phyloP scores from a whole-genome alignment of 2,797 vertebrate species.

The Epinephelus malabaricus region DNA sequence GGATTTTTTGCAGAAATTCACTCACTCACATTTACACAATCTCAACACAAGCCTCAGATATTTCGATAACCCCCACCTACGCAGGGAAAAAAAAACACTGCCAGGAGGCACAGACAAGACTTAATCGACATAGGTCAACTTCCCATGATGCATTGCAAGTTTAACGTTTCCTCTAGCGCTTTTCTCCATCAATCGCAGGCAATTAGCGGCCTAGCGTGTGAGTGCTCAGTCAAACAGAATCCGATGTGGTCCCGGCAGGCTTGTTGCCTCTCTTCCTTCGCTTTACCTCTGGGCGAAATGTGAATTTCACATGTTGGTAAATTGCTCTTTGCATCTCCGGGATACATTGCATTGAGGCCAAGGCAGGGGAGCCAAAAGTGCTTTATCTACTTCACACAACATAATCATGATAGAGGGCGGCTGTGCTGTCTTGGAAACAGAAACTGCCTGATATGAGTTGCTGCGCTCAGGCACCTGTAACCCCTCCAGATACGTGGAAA shows the following conservation, averaged over 20 bases:
- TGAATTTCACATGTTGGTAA: conserved; percentile 62
- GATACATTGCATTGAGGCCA: conserved; percentile 20
- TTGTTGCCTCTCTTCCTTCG: conserved; percentile 36
- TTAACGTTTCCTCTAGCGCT: conserved; percentile 58
- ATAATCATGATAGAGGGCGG: conserved; percentile 33
- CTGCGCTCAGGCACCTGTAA: conserved; percentile 34
- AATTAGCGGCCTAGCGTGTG: conserved; percentile 62
- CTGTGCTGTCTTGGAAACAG: conserved; percentile 42
- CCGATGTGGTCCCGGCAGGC: conserved; percentile 23
- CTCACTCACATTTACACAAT: conserved; percentile 5
- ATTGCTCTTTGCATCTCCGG: conserved; percentile 62
- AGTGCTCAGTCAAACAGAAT: conserved; percentile 59
- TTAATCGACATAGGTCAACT: conserved; percentile 54
- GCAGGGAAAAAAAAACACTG: background rate
- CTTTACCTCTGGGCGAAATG: conserved; percentile 45
- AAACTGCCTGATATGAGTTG: conserved; percentile 4
- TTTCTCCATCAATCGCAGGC: conserved; percentile 66
- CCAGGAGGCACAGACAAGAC: conserved; percentile 56
- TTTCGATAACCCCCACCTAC: conserved; percentile 51
- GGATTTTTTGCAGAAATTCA: conserved; percentile 18
- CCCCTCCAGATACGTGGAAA: conserved; percentile 37
- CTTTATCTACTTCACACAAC: conserved; percentile 48
- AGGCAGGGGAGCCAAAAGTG: conserved; percentile 20
- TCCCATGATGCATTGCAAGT: conserved; percentile 63
- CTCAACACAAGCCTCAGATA: conserved; percentile 24